These are phyloP conservation scores for Synanthedon myopaeformis DNA, from an alignment of 2,888 invertebrate species.

Conservation along the genomic window DNA sequence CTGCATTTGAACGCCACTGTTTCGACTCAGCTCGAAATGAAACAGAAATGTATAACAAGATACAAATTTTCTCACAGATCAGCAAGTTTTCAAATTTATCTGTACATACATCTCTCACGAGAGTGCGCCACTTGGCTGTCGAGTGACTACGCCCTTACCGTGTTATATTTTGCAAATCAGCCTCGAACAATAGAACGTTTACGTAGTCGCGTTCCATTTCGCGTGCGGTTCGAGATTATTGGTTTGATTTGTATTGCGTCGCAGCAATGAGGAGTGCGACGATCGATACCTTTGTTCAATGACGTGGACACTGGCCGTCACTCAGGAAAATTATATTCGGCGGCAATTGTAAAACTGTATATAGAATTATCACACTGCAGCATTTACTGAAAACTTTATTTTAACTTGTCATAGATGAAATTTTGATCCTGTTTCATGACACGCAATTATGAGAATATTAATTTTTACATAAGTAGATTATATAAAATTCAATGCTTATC, in stretches of 20 bases:
- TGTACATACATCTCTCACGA: conserved; percentile 64
- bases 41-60: conserved; percentile 29
- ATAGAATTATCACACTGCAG: conserved; percentile 18
- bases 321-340: conserved; percentile 42
- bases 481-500: too few species aligned
- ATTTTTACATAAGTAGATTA: too few species aligned
- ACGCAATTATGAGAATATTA: too few species aligned
- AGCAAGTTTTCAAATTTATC: conserved; percentile 43
- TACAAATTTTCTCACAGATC: conserved; percentile 9
- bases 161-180: conserved; percentile 49
- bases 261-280: conserved; percentile 49
- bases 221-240: conserved; percentile 22
- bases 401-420: neutral
- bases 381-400: conserved; percentile 13
- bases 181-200: conserved; percentile 31
- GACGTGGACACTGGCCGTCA: neutral
- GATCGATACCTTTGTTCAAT: conserved; percentile 48
- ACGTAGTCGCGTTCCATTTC: conserved; percentile 43
- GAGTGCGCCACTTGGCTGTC: conserved; percentile 65
- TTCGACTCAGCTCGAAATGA: neutral
- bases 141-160: conserved; percentile 55
- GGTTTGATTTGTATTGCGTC: conserved; percentile 15
- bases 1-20: conserved; percentile 3
- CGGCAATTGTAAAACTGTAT: conserved; percentile 44
- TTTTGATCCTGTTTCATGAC: neutral